Evolutionary conservation across 1,140 invertebrate species (phyloP), one percentile per base, ranked within the genome.

Genomic region (Nymphalis io): DNA sequence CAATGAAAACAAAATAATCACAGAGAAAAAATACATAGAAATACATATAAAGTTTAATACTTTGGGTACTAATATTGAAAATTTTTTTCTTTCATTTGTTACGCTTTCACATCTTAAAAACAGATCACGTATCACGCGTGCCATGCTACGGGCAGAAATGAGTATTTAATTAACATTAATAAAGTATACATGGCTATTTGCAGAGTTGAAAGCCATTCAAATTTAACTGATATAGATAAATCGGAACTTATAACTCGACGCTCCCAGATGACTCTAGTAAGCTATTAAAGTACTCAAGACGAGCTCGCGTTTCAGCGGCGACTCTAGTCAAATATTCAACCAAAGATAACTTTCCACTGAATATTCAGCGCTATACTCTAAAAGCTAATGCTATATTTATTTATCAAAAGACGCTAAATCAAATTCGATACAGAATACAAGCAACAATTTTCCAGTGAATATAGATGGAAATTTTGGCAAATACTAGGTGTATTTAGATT

Each of bases 271-370:
- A 64, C 62, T 55, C 44, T 53, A 66, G 46, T 44, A 62, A 60
- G 69, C 70, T 67, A 72, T 72, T 67, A 72, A 55, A 62, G 64
- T 42, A 59, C 70, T 72, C 63, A 60, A 72, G 48, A 55, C 58
- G 40, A 48, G 63, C 39, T 72, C 59, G 40, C 64, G 16, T 66
- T 63, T 58, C 53, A 64, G 38, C 59, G 68, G 57, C 57, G 57
- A 39, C n/a, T 59, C 65, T 68, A 60, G 51, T 68, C 65, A 73
- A 73, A 64, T 73, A 73, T 57, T 61, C 63, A 23, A 33, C 15
- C 13, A 27, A 55, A 15, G 62, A 4, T 16, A 16, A 48, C 60
- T 51, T 12, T 64, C 38, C 62, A 40, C 11, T 40, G 57, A 21
- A 40, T 20, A 51, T 20, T 1, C 40, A 23, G 13, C 16, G 51